Base-by-base conservation (phyloP, 37 sponge, comb jelly and placozoan genomes). In the Ianthella basta region DNA sequence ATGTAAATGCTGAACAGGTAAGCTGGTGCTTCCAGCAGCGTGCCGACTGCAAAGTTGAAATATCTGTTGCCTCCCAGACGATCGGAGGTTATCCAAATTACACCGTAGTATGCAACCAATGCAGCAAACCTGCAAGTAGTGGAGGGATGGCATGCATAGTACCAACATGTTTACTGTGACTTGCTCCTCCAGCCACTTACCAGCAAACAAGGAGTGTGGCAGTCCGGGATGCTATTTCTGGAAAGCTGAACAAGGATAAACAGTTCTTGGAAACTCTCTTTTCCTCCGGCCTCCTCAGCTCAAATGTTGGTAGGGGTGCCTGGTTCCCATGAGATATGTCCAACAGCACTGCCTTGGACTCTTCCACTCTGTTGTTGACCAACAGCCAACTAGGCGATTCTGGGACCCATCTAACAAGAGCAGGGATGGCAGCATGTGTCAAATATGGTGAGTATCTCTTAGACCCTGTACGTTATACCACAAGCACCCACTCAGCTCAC, bases 321-420 rank as follows among this genome's bases (percentile, higher is more conserved):
- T 88, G 83, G 77, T 93, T 93, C 23, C 75, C 84, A 38, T 68
- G 16, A 23, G 94, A 90, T 55, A 93, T 84, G 12, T 27, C 35
- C 18, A 30, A 55, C 78, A 93, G 75, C 39, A 89, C 85, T 25
- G 32, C 29, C 61, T 44, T 60, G 27, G 93, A 90, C 41, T 85
- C 72, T 87, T 93, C 60, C 15, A 84, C 35, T 30, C 64, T 57
- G 5, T 82, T 82, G 55, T 74, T 89, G 34, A 81, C 56, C 55
- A 89, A 59, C 34, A 93, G 87, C 93, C 93, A 93, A 8, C 90
- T 82, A 6, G 93, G 93, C 81, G 93, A 93, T 74, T 93, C 93
- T 53, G 93, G 93, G 5, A 93, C 36, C 30, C 34, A 54, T 30
- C 93, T 93, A 53, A 23, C 50, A 44, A 8, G 50, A 44, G 50